These are phyloP conservation scores for Anoncus sp. DNA, from an alignment of 2,888 invertebrate genomes.

Conservation along the genomic window DNA sequence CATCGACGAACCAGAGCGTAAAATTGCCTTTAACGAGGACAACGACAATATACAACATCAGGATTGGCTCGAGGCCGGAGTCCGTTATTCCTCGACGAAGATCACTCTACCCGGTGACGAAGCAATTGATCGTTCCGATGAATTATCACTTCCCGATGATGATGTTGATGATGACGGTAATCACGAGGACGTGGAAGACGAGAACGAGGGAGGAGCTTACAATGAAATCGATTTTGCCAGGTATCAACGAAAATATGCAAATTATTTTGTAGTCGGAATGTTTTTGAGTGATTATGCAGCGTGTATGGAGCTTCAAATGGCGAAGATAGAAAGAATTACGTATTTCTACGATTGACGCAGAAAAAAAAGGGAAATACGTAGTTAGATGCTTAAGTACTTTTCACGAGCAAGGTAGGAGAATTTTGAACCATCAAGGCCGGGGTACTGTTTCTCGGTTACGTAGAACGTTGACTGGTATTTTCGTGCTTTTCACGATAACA, in stretches of 20 bases:
- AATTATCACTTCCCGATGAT: constrained; percentile 63
- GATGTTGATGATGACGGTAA: constrained; percentile 58
- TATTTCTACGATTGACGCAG: no score
- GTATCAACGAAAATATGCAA: constrained; percentile 67
- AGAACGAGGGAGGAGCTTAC: constrained; percentile 61
- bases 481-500: no score
- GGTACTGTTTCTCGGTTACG: no score
- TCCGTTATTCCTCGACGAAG: constrained; percentile 81
- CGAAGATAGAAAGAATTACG: no score
- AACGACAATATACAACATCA: constrained; percentile 79
- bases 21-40: constrained; percentile 70
- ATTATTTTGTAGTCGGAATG: background rate
- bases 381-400: no score
- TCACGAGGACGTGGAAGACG: constrained; percentile 41
- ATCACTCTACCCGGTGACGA: constrained; percentile 79
- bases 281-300: background rate
- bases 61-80: constrained; percentile 81
- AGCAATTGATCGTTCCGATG: constrained; percentile 71
- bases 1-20: constrained; percentile 76
- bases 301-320: background rate
- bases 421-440: no score
- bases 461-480: no score
- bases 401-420: no score
- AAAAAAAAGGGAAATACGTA: no score
- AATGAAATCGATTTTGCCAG: constrained; percentile 79